Conservation (phyloP, 2,797 vertebrate genomes). For the Fistularia tabacaria region DNA sequence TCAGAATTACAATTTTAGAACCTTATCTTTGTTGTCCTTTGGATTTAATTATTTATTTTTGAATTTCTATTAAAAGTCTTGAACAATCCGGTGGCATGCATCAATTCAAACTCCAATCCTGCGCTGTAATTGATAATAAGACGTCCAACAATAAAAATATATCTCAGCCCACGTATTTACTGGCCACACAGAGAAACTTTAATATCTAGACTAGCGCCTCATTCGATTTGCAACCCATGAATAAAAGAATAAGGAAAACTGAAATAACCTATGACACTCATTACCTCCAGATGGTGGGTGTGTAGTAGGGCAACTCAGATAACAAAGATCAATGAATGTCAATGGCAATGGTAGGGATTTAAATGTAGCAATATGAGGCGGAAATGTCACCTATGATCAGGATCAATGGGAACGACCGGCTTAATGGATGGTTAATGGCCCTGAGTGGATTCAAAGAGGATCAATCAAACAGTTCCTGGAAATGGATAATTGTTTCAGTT, state of each 20-base stretch:
- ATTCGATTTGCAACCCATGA: background rate
- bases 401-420: slow-evolving; percentile 55
- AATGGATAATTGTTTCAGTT: slow-evolving; percentile 32
- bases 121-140: too few species aligned
- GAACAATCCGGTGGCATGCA: too few species aligned
- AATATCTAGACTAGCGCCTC: too few species aligned
- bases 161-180: too few species aligned
- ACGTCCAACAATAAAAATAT: too few species aligned
- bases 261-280: background rate
- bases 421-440: slow-evolving; percentile 51
- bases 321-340: slow-evolving; percentile 51
- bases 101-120: too few species aligned
- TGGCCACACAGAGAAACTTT: too few species aligned
- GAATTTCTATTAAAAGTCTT: too few species aligned
- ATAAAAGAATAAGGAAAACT: background rate
- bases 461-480: slow-evolving; percentile 41
- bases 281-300: background rate
- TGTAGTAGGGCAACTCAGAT: slow-evolving; percentile 35
- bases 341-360: slow-evolving; percentile 21
- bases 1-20: too few species aligned
- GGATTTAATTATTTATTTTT: too few species aligned
- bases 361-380: slow-evolving; percentile 35
- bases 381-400: slow-evolving; percentile 36
- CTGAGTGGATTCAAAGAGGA: slow-evolving; percentile 44
- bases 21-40: too few species aligned